These are phyloP conservation scores for Lichenostomus cassidix DNA, from an alignment of 2,113 vertebrate species.

Conservation along the genomic window DNA sequence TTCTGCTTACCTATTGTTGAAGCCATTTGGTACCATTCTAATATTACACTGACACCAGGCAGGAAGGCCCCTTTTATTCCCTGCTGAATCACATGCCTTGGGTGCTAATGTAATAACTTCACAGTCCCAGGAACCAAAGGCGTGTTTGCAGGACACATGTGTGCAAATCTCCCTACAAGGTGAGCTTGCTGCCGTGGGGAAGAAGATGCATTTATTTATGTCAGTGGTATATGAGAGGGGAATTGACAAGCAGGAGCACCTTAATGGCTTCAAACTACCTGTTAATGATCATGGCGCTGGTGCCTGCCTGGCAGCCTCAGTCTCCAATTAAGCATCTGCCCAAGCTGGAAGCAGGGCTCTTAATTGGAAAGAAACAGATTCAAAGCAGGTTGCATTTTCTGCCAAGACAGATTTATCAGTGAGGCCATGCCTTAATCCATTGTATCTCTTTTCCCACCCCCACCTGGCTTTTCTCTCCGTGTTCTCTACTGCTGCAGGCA, in stretches of 20 bases:
- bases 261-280: conserved; percentile 77
- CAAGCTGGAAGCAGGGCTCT: conserved; percentile 66
- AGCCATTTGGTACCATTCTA: conserved; percentile 76
- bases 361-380: conserved; percentile 78
- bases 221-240: conserved; percentile 38
- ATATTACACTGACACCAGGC: conserved; percentile 69
- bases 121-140: neutral
- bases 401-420: conserved; percentile 67
- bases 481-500: neutral
- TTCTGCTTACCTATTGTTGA: conserved; percentile 72
- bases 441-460: neutral
- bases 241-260: conserved; percentile 68
- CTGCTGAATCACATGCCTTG: conserved; percentile 47
- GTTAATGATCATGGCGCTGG: conserved; percentile 70
- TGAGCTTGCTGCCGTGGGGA: conserved; percentile 17
- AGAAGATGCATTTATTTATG: conserved; percentile 53
- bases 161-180: neutral
- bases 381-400: conserved; percentile 73
- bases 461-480: neutral
- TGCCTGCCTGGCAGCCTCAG: conserved; percentile 73
- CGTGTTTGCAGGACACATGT: neutral
- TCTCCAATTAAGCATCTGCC: conserved; percentile 84
- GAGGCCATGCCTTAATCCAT: conserved; percentile 52
- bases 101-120: conserved; percentile 69
- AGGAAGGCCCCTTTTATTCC: conserved; percentile 57